Evolutionary conservation across 2,797 vertebrate species (phyloP).

Genomic region (Gobionotothen gibberifrons): DNA sequence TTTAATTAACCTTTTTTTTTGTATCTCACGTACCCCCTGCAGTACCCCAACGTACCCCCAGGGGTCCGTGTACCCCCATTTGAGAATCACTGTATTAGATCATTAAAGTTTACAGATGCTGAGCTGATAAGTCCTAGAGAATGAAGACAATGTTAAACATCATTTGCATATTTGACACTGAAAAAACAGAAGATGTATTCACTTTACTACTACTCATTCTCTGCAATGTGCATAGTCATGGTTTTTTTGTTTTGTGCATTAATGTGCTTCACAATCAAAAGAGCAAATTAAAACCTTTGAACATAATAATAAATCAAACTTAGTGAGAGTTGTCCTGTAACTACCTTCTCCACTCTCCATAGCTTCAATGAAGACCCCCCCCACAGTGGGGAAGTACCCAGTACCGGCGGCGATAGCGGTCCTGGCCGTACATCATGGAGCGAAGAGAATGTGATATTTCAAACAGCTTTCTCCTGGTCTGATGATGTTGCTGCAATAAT

Average conservation of each 20-base stretch:
- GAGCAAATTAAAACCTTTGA: background rate
- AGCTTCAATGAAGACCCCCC: constrained; percentile 96
- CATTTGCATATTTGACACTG: constrained; percentile 33
- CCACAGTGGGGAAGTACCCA: constrained; percentile 99
- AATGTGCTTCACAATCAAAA: background rate
- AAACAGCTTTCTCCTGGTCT: constrained; percentile 95
- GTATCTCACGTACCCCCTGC: too few relatives aligned
- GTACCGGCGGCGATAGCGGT: constrained; percentile 95
- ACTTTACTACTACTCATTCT: too few relatives aligned
- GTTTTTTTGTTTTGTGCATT: constrained; percentile 13
- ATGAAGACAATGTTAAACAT: constrained; percentile 30
- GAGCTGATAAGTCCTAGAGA: constrained; percentile 32
- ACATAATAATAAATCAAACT: background rate
- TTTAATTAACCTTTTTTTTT: too few relatives aligned
- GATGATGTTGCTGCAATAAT: constrained; percentile 93
- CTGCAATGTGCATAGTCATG: constrained; percentile 11
- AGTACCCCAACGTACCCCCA: too few relatives aligned
- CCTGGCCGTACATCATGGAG: constrained; percentile 97
- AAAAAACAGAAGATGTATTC: constrained; percentile 28
- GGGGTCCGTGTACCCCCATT: too few relatives aligned
- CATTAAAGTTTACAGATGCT: constrained; percentile 33
- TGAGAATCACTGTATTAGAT: too few relatives aligned
- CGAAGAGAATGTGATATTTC: constrained; percentile 96
- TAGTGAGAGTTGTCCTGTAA: constrained; percentile 15
- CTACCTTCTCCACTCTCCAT: constrained; percentile 99